These are phyloP conservation scores for Embiotoca jacksoni DNA, from an alignment of 2,113 vertebrate genomes.

Conservation along the genomic window DNA sequence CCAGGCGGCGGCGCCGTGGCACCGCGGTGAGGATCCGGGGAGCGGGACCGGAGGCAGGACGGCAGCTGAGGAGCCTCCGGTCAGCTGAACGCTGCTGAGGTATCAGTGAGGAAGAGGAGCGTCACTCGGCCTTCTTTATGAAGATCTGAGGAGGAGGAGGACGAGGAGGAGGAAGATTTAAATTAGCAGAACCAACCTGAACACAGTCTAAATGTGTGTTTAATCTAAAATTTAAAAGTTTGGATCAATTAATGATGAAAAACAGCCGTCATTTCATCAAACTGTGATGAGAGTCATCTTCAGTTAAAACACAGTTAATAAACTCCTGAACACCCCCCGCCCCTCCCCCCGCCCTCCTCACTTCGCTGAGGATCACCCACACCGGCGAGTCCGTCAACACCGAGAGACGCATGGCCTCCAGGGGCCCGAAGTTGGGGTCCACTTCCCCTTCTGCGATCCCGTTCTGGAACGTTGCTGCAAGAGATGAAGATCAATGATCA, in stretches of 20 bases:
- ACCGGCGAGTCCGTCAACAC: conserved; percentile 95
- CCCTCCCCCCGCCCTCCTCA: conserved; percentile 56
- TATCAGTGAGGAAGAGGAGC: conserved; percentile 43
- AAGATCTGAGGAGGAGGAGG: conserved; percentile 87
- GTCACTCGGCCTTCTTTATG: conserved; percentile 93
- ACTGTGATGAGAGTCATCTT: no score
- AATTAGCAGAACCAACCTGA: no score
- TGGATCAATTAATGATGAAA: no score
- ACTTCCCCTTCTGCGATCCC: conserved; percentile 94
- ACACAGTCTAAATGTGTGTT: no score
- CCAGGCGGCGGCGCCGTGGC: conserved; percentile 68
- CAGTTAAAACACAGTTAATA: no score
- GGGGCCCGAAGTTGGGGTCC: conserved; percentile 91
- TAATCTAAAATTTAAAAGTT: no score
- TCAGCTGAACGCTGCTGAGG: conserved; percentile 63
- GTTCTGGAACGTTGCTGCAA: conserved; percentile 91
- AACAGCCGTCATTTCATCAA: no score
- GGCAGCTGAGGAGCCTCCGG: conserved; percentile 45
- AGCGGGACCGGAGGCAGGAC: conserved; percentile 33
- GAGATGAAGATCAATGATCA: background rate
- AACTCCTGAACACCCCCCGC: no score
- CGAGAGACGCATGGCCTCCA: conserved; percentile 93
- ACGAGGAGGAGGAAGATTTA: background rate
- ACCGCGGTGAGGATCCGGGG: conserved; percentile 42
- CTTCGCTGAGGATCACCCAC: conserved; percentile 99